phyloP scores from a whole-genome alignment of 2,797 vertebrate genomes.

The Pygocentrus nattereri region DNA sequence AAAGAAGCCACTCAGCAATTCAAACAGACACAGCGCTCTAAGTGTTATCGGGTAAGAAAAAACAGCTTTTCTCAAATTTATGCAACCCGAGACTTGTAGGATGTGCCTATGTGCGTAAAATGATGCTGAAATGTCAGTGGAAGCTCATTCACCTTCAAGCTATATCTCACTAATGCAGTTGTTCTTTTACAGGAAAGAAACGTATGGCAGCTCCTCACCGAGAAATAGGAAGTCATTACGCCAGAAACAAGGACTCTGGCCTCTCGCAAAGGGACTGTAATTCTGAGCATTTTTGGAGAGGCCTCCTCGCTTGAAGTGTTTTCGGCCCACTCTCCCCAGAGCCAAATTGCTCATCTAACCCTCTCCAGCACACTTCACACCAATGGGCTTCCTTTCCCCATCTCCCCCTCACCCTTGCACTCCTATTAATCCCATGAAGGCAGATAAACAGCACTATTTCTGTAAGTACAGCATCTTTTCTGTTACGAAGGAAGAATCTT shows the following conservation, averaged over 20 bases:
- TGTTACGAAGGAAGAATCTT: background rate
- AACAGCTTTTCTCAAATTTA: background rate
- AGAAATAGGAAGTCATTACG: conserved; percentile 5
- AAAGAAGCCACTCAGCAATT: no score
- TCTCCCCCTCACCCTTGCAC: background rate
- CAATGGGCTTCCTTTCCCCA: conserved; percentile 11
- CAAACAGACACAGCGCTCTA: background rate
- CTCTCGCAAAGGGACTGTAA: conserved; percentile 1
- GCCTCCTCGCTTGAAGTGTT: conserved; percentile 23
- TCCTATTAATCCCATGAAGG: conserved; percentile 12
- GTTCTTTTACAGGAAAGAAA: background rate
- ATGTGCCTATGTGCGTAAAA: background rate
- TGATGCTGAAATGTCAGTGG: background rate
- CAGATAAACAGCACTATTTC: conserved; percentile 39
- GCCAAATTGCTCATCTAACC: conserved; percentile 38
- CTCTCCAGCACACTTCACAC: conserved; percentile 38
- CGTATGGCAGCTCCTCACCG: background rate
- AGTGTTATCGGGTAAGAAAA: background rate
- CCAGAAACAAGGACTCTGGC: background rate
- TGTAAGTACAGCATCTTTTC: background rate
- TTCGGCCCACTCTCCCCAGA: conserved; percentile 11
- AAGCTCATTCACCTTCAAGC: background rate
- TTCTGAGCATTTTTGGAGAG: conserved; percentile 18
- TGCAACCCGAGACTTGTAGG: background rate
- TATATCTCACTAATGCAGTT: background rate